phyloP scores from a whole-genome alignment of 2,888 invertebrate genomes.

The Timema cristinae region DNA sequence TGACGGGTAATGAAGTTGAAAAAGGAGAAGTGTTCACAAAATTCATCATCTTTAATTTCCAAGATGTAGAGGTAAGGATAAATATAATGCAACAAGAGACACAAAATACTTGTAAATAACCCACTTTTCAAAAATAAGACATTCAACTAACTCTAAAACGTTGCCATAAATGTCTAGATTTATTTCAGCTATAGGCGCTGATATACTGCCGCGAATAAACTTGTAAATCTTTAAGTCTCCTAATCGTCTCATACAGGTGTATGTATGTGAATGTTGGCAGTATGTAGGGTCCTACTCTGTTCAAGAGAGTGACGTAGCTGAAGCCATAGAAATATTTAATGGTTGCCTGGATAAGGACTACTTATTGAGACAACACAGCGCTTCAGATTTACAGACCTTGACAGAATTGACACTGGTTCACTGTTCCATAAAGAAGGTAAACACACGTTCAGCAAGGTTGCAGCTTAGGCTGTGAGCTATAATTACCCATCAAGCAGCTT shows the following conservation, averaged over 20 bases:
- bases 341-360: constrained; percentile 13
- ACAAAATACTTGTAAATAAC: too few species aligned
- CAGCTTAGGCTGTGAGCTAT: not conserved
- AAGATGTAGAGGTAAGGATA: constrained; percentile 7
- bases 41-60: constrained; percentile 13
- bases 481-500: too few species aligned
- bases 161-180: too few species aligned
- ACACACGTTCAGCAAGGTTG: too few species aligned
- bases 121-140: too few species aligned
- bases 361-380: not conserved
- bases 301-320: not conserved
- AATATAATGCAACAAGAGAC: not conserved
- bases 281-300: not conserved
- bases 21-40: not conserved
- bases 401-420: constrained; percentile 9
- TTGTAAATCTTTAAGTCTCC: too few species aligned
- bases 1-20: constrained; percentile 7
- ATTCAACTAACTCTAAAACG: too few species aligned
- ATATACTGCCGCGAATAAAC: too few species aligned
- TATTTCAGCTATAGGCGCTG: too few species aligned
- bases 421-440: constrained; percentile 11
- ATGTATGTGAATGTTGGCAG: too few species aligned
- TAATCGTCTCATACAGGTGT: too few species aligned
- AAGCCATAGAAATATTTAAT: not conserved
- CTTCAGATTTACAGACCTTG: not conserved